Evolutionary conservation across 1,140 invertebrate species (phyloP), one percentile per base, ranked within the genome.

Genomic region (Thaumetopoea pityocampa): DNA sequence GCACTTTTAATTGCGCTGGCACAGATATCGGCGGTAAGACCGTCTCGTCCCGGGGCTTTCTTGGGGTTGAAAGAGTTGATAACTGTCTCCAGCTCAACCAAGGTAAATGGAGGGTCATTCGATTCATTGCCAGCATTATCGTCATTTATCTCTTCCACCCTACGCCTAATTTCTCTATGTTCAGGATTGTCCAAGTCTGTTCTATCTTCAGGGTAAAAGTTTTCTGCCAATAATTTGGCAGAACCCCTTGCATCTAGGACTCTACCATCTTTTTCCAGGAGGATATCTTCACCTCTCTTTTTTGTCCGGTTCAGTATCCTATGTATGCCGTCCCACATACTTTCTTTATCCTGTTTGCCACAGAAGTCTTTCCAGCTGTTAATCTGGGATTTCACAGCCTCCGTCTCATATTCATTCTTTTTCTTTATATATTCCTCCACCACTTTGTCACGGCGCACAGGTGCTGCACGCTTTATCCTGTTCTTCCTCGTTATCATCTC

Each of bases 351-450:
- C 7, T 42, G 59, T 35, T 35, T 52, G 0, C n/a, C n/a, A 7
- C 51, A 51, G 8, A 53, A 61, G 0, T 22, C 22, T 19, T 53
- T 61, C 49, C 57, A 60, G 19, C 55, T 59, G 2, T 8, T 9
- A 9, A 19, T 34, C 11, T 34, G n/a, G n/a, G n/a, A n/a, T n/a
- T n/a, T n/a, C n/a, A n/a, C 10, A 2, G 32, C 18, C 9, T 20
- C 5, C 7, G 19, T 22, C n/a, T 34, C 17, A 34, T 34, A 34
- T 20, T 20, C 9, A 20, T 34, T 9, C 22, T 34, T 34, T 7
- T 8, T 5, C 15, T 34, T 5, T 18, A 34, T 16, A 18, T 20
- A 34, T n/a, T 20, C 17, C 8, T 5, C 5, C 4, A 29, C 27
- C 10, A 29, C 27, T 5, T 5, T 29, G 27, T 11, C 27, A 12